Base-by-base conservation (phyloP, 1,140 invertebrate species). In the Nasonia giraulti region DNA sequence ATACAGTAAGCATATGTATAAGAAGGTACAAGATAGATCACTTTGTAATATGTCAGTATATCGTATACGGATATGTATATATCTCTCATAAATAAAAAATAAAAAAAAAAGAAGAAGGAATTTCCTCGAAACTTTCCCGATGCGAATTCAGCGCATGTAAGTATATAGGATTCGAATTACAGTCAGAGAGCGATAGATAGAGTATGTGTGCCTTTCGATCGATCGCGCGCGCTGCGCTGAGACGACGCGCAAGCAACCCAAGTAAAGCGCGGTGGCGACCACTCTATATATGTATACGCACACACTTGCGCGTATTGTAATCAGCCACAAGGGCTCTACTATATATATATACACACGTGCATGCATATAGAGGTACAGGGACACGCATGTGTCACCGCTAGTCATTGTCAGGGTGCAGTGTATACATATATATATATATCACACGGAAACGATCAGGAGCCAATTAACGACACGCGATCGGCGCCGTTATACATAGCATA, bases 351-450 rank as follows among this genome's bases (percentile, higher is more conserved):
- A 31, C 27, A 20, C n/a, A 27, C 68, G 20, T 47, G 4, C 17
- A 62, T 71, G 20, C 68, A 17, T 68, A 40, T 37, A 40, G 4
- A 23, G 12, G 3, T 71, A 23, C 78, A n/a, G 17, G 4, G 40
- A 73, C 17, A n/a, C 17, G 23, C 40, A 11, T 10, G 23, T n/a
- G 37, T n/a, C 37, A 5, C 55, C 33, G 40, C 66, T 80, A 68
- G 0, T 62, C 55, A 62, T 62, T 62, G 55, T 62, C 55, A 62
- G 55, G 55, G 55, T 20, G 55, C 55, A 62, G 17, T 17, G 20
- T 62, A 62, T 62, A 69, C 69, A 44, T 69, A 80, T 62, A 69
- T 80, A 44, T 69, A 80, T 69, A 23, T 27, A 27, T 27, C 50
- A 55, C 50, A 20, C 17, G 20, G 8, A 40, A 69, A 69, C 20